Evolutionary conservation across 1,140 invertebrate species (phyloP).

Genomic region (Drosophila pruinosa): DNA sequence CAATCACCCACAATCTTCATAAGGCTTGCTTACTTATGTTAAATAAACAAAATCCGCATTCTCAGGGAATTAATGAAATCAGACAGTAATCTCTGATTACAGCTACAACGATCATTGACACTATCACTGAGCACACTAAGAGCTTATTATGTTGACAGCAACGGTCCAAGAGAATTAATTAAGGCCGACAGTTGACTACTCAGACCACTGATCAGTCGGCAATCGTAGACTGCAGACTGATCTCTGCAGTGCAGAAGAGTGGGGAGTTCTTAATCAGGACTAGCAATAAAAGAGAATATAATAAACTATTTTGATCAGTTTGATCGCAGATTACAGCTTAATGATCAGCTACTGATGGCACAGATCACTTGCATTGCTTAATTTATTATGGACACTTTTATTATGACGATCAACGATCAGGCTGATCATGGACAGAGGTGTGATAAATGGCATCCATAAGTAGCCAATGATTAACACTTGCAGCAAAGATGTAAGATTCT

Average conservation of each 20-base stretch:
- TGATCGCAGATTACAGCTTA: neutral
- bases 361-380: neutral
- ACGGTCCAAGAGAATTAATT: neutral
- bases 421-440: neutral
- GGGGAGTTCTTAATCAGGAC: neutral
- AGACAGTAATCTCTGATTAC: conserved; percentile 6
- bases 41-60: conserved; percentile 5
- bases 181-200: neutral
- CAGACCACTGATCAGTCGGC: neutral
- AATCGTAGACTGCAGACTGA: neutral
- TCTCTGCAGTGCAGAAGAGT: neutral
- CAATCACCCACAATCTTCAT: conserved; percentile 19
- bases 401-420: neutral
- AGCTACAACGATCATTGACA: neutral
- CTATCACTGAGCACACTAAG: neutral
- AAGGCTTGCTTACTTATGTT: neutral
- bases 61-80: neutral
- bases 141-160: conserved; percentile 19
- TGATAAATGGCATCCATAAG: too few relatives aligned
- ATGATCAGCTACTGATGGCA: neutral
- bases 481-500: too few relatives aligned
- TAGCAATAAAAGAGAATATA: neutral
- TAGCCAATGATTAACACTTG: too few relatives aligned
- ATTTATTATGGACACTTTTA: too few relatives aligned
- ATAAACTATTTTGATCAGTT: neutral